Evolutionary conservation across 30 jellyfish, hydroid and myxozoan genomes (phyloP), one percentile per base, ranked within the genome.

Genomic region (Aurelia aurita): DNA sequence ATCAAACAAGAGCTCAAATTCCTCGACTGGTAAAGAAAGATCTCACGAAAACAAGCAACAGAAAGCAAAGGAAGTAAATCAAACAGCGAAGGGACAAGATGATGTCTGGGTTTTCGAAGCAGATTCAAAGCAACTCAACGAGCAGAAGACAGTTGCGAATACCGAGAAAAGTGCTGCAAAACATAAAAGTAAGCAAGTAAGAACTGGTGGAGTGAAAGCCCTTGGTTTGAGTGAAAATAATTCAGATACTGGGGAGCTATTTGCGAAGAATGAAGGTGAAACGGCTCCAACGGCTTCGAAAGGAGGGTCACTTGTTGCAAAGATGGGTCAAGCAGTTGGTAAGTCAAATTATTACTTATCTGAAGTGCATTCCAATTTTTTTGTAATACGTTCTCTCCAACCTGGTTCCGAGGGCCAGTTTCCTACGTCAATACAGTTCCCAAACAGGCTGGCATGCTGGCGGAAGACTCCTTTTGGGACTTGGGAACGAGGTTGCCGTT

Each of bases 281-380:
- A 22, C 20, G 6, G 49, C 35, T 27, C 21, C 79, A 20, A 13
- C 21, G 32, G 57, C 21, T 29, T 15, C 23, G 59, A 67, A 29
- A 12, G 79, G 44, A 16, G 68, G 44, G 35, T n/a, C 83, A 10
- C 25, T 71, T 3, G 16, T 44, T 19, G 60, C 49, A 0, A 28
- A 71, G 68, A 9, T 71, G n/a, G 83, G 83, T 4, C 83, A 71
- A 11, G 83, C 83, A 0, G 68, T 71, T 19, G 83, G 83, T 27
- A 22, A 31, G 70, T 31, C 29, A 23, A 8, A 8, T 6, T n/a
- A n/a, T n/a, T n/a, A n/a, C n/a, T n/a, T n/a, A n/a, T n/a, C n/a
- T n/a, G n/a, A n/a, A n/a, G n/a, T n/a, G n/a, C n/a, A n/a, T n/a
- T n/a, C n/a, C n/a, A n/a, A n/a, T n/a, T n/a, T n/a, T n/a, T n/a